phyloP scores from a whole-genome alignment of 2,888 invertebrate genomes.

The Stenolophus ochropezus region DNA sequence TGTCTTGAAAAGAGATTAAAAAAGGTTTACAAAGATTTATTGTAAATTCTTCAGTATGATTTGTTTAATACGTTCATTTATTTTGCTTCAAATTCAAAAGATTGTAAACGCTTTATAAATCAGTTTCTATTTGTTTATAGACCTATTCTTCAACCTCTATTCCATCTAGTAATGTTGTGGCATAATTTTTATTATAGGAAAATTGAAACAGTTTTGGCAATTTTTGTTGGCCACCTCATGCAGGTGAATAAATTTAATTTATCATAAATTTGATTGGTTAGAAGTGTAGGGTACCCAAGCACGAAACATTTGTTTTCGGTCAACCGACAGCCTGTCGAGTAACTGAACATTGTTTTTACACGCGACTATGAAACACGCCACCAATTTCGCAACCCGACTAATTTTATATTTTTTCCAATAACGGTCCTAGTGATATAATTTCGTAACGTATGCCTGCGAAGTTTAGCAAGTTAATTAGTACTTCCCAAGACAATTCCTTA shows the following conservation, averaged over 20 bases:
- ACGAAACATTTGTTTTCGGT: conserved; percentile 42
- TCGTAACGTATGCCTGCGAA: too few species aligned
- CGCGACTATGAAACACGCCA: conserved; percentile 11
- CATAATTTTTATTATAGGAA: conserved; percentile 1
- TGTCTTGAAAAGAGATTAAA: too few species aligned
- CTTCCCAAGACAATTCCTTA: conserved; percentile 19
- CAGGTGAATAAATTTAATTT: conserved; percentile 23
- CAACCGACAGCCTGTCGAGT: conserved; percentile 27
- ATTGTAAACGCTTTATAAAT: too few species aligned
- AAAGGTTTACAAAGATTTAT: too few species aligned
- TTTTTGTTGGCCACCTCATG: background rate
- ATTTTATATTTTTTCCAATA: conserved; percentile 12
- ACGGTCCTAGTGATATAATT: too few species aligned
- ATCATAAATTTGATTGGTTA: conserved; percentile 31
- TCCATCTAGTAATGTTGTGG: too few species aligned
- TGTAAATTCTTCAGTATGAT: too few species aligned
- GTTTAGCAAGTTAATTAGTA: conserved; percentile 31
- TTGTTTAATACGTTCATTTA: too few species aligned
- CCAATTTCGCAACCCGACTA: conserved; percentile 17
- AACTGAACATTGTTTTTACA: conserved; percentile 38
- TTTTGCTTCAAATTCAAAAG: too few species aligned
- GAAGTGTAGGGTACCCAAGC: conserved; percentile 26
- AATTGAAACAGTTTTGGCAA: too few species aligned
- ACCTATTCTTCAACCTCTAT: too few species aligned
- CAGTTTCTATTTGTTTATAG: too few species aligned